phyloP scores from a whole-genome alignment of 2,113 vertebrate genomes.

The Sorex araneus region DNA sequence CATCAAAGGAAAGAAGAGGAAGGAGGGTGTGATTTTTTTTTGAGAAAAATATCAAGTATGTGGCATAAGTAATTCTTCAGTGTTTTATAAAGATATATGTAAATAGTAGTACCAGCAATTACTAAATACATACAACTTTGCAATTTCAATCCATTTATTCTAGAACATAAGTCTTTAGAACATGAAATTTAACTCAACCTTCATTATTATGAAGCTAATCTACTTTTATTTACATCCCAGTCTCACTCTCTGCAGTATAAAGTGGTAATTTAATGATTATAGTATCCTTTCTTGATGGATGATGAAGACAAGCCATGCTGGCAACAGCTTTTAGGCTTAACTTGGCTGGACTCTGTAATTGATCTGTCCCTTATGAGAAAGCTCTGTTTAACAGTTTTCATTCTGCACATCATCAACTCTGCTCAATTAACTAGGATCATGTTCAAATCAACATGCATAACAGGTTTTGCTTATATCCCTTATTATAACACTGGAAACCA shows the following conservation, averaged over 20 bases:
- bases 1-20: not conserved
- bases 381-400: constrained; percentile 5
- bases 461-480: not conserved
- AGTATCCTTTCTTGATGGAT: constrained; percentile 49
- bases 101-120: not conserved
- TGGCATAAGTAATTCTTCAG: not conserved
- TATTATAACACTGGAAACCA: constrained; percentile 7
- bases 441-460: not conserved
- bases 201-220: constrained; percentile 37
- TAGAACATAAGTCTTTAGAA: not conserved
- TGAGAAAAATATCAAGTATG: not conserved
- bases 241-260: constrained; percentile 33
- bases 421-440: not conserved
- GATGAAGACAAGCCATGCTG: constrained; percentile 5
- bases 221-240: constrained; percentile 40
- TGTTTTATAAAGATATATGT: not conserved
- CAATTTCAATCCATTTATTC: not conserved
- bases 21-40: not conserved
- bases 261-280: constrained; percentile 36
- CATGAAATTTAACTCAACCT: not conserved
- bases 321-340: constrained; percentile 30
- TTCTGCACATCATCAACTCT: not conserved
- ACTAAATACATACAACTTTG: not conserved
- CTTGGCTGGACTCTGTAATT: not conserved
- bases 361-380: not conserved